Conservation (phyloP, 2,113 vertebrate species). For the Brachypodius melanocephalos region DNA sequence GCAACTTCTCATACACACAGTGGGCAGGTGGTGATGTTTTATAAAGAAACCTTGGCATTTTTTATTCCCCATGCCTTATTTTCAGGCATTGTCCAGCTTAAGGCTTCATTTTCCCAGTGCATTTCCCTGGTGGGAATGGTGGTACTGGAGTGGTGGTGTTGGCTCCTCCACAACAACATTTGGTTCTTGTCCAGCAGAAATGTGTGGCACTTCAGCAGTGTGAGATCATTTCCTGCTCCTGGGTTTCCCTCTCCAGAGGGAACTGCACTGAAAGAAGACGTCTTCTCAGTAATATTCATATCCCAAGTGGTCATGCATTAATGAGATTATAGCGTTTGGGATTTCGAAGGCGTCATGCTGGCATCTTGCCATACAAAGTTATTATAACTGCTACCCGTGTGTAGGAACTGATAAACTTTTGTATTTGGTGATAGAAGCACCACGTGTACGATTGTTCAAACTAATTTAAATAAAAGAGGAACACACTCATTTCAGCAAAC, state of each 20-base stretch:
- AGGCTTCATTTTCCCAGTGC: background rate
- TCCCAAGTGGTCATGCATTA: background rate
- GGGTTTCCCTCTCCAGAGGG: constrained; percentile 1
- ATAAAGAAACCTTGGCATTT: background rate
- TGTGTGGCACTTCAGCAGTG: background rate
- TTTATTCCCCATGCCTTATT: background rate
- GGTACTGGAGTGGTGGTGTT: background rate
- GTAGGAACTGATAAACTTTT: constrained; percentile 17
- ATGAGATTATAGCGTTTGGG: constrained; percentile 2
- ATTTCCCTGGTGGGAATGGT: background rate
- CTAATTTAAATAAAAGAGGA: background rate
- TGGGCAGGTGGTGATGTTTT: background rate
- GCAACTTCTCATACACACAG: background rate
- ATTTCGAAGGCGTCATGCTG: background rate
- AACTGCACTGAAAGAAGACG: background rate
- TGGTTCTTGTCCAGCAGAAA: background rate
- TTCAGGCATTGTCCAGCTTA: background rate
- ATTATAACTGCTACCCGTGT: background rate
- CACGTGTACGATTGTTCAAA: background rate
- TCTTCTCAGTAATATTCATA: background rate
- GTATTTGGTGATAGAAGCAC: background rate
- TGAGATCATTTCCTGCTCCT: background rate
- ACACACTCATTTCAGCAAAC: background rate
- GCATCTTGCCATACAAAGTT: background rate
- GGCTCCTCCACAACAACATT: background rate